Base-by-base conservation (phyloP, 2,113 vertebrate genomes). In the Heterochromis multidens region DNA sequence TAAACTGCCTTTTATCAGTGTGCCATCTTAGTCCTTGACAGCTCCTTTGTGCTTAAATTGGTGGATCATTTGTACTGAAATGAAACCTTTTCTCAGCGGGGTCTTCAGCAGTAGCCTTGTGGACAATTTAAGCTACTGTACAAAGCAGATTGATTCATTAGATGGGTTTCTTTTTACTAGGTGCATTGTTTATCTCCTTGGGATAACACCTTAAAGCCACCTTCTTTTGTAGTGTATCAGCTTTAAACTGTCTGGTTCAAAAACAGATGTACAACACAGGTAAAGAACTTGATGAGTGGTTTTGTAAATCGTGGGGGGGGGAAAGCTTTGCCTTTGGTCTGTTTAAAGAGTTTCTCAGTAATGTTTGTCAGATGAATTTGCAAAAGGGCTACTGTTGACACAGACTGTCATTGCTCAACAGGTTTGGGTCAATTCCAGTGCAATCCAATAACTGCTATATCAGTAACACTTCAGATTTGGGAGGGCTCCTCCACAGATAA, bases 311-410 rank as follows among this genome's bases (percentile, higher is more conserved):
- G 31, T 14, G 25, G 76, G 11, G 7, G 9, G 29, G 14, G 14
- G 37, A 77, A 54, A 65, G 40, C 9, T 61, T 65, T 49, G 61
- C 49, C 35, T 82, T 87, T 57, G 52, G 21, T 80, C 54, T 56
- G 61, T 21, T 54, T 59, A 79, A 79, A 80, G 78, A 61, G 25
- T 63, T 67, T 83, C 79, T 57, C 40, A 76, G 83, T 86, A 67
- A 84, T 82, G 57, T 84, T 72, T 87, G 81, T 92, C 85, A 62
- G 79, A 81, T 87, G 19, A 81, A 61, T 91, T 76, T 89, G 82
- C 58, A 79, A 31, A 58, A 62, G 25, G 35, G 82, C 43, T 58
- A 29, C 54, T 65, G 49, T 57, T 49, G 29, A 72, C 77, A 84
- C 60, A 89, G 79, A 31, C 59, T 84, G 70, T 79, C 82, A 77